Evolutionary conservation across 2,888 invertebrate genomes (phyloP), one percentile per base, ranked within the genome.

Genomic region (Brachyopa scutellaris): DNA sequence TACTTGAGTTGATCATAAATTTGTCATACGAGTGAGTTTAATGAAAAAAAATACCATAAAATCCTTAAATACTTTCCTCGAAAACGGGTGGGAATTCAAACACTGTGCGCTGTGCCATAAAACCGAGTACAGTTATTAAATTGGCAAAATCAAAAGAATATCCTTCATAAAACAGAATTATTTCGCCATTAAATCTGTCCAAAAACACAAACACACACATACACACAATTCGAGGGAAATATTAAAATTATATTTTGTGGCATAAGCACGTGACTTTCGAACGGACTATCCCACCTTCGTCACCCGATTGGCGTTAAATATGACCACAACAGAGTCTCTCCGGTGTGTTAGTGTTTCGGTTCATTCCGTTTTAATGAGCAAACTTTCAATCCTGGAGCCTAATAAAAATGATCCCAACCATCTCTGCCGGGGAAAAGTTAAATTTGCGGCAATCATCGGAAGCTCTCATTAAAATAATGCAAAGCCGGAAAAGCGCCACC

Each of bases 191-290:
- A 82, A 72, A 53, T 53, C 72, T 59, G 51, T 47, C 45, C 64
- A 67, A 40, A 80, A n/a, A n/a, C n/a, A n/a, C n/a, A n/a, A n/a
- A n/a, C n/a, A n/a, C n/a, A n/a, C n/a, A n/a, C n/a, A n/a, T 59
- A 64, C 36, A 74, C 59, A 69, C 51, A 70, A 59, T 64, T 33
- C 23, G 38, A 62, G 55, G 11, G 15, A 76, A 42, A 72, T 64
- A 72, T 70, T 59, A 77, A 82, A 70, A 77, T 82, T 66, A 77
- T 77, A 77, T 82, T 72, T 77, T 82, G 77, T 47, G 82, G 82
- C 77, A 77, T 77, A 53, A 67, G 82, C 70, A 82, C 82, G 82
- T 82, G 82, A 82, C 82, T 82, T 82, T 82, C 53, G 51, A 77
- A 40, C 36, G 33, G 53, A 53, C 51, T 59, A 33, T 31, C 36